These are phyloP conservation scores for Erebia palarica DNA, from an alignment of 2,888 invertebrate genomes.

Conservation along the genomic window DNA sequence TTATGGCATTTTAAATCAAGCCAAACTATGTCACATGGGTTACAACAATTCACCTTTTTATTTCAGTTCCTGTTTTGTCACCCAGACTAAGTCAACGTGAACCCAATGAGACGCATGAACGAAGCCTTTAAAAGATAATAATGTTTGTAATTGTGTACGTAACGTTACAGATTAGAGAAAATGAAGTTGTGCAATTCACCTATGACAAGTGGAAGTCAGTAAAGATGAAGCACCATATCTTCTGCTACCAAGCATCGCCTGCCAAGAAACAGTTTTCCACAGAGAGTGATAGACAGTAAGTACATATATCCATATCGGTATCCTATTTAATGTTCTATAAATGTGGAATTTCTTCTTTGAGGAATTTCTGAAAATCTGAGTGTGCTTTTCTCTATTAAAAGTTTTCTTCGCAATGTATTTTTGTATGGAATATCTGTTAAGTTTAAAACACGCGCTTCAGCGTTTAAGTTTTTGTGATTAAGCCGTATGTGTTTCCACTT, in stretches of 20 bases:
- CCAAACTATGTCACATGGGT: too few relatives aligned
- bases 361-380: background rate
- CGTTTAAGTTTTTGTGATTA: background rate
- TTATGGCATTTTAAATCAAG: too few relatives aligned
- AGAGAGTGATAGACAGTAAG: conserved; percentile 85
- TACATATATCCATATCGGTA: conserved; percentile 28
- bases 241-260: conserved; percentile 93
- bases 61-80: too few relatives aligned
- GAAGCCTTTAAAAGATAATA: background rate
- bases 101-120: too few relatives aligned
- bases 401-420: background rate
- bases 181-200: conserved; percentile 91
- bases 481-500: background rate
- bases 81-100: too few relatives aligned
- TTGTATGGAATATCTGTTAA: background rate
- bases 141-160: background rate
- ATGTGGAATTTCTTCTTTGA: background rate
- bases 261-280: conserved; percentile 91
- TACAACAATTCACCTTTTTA: too few relatives aligned
- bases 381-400: conserved; percentile 10
- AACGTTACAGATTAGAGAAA: conserved; percentile 86
- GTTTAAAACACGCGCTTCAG: background rate
- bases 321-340: background rate
- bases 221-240: conserved; percentile 93
- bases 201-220: conserved; percentile 93